A percentile compares a stretch with the other conserved stretches of the same genome.
These are phyloP conservation scores for Sebastes itinus DNA, from an alignment of 2,797 vertebrate species.

Conservation along the genomic window DNA sequence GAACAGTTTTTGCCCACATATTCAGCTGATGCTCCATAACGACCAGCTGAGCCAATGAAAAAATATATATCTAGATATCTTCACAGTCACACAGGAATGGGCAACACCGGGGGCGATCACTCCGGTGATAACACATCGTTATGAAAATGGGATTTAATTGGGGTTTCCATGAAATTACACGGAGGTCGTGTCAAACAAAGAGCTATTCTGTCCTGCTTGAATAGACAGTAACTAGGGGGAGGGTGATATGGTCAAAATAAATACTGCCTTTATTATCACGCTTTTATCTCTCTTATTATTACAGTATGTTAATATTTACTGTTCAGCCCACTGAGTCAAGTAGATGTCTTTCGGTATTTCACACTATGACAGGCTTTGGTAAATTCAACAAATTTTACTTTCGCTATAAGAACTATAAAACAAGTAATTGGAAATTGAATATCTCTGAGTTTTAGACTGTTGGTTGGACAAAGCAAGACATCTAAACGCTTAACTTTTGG, in stretches of 20 bases:
- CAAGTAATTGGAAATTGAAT: not conserved
- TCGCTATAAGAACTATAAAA: not conserved
- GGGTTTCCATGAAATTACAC: not conserved
- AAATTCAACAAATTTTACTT: not conserved
- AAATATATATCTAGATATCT: not conserved
- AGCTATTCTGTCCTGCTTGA: not conserved
- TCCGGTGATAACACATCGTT: not conserved
- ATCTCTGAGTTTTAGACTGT: not conserved
- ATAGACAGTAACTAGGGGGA: not conserved
- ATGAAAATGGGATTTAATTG: not conserved
- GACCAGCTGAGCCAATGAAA: not conserved
- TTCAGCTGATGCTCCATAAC: not conserved
- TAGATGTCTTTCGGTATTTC: not conserved
- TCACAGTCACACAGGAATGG: not conserved
- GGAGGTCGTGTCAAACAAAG: not conserved
- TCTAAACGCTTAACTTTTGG: not conserved
- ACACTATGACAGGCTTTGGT: not conserved
- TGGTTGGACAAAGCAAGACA: not conserved
- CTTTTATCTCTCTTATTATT: not conserved
- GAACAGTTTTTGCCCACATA: not conserved
- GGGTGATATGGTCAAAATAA: not conserved
- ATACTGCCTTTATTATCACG: not conserved
- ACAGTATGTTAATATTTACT: not conserved
- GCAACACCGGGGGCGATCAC: not conserved
- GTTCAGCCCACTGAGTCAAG: not conserved